A percentile compares a stretch with the other conserved stretches of the same genome.
Conservation (phyloP, 1,140 invertebrate species). For the Lordiphosa mommai region DNA sequence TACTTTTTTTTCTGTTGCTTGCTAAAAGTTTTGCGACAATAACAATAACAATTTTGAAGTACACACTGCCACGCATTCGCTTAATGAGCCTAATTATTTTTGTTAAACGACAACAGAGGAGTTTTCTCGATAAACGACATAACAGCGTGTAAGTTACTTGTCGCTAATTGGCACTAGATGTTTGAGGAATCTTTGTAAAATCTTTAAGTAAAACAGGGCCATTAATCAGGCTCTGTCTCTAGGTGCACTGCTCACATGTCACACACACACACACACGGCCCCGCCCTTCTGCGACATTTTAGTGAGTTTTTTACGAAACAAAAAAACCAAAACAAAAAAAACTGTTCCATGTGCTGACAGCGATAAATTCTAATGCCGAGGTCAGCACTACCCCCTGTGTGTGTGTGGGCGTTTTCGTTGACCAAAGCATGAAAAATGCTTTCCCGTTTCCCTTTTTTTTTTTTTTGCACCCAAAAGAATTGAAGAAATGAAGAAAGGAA, state of each 20-base stretch:
- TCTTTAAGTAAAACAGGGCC: conserved; percentile 42
- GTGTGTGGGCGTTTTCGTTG: conserved; percentile 25
- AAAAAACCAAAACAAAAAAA: conserved; percentile 13
- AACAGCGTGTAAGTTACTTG: too few relatives aligned
- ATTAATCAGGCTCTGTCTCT: conserved; percentile 66
- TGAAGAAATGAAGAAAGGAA: conserved; percentile 45
- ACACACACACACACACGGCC: conserved; percentile 20
- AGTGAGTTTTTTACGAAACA: background rate
- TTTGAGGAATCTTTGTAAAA: too few relatives aligned
- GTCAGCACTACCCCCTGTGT: conserved; percentile 29
- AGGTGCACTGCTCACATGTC: conserved; percentile 61
- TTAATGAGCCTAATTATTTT: conserved; percentile 69
- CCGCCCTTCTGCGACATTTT: conserved; percentile 5
- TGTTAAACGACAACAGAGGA: conserved; percentile 16
- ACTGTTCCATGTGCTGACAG: conserved; percentile 60
- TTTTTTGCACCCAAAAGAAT: conserved; percentile 18
- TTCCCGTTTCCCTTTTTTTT: conserved; percentile 30
- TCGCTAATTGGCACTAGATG: too few relatives aligned
- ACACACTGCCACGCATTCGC: conserved; percentile 31
- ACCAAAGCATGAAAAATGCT: conserved; percentile 71
- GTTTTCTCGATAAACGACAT: background rate
- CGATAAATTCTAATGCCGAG: conserved; percentile 73
- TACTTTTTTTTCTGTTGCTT: conserved; percentile 5
- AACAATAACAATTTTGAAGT: conserved; percentile 61
- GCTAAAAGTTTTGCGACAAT: conserved; percentile 56